phyloP scores from a whole-genome alignment of 2,797 vertebrate genomes.

The Potorous gilbertii region DNA sequence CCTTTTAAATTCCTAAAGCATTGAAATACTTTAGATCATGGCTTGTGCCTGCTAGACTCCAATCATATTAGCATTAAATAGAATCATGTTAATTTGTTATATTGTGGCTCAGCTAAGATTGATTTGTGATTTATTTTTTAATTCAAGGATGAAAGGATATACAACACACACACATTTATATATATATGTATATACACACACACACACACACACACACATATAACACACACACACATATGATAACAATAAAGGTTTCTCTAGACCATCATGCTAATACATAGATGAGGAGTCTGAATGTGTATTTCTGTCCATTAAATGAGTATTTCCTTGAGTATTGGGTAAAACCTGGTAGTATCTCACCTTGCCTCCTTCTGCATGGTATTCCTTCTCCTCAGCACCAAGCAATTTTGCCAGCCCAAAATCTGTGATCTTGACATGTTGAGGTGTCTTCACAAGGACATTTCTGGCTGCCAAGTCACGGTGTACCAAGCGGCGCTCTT shows the following conservation, averaged over 20 bases:
- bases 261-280: background rate
- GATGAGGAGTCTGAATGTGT: background rate
- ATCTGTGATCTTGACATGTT: slow-evolving; percentile 96
- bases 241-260: background rate
- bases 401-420: slow-evolving; percentile 95
- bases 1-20: background rate
- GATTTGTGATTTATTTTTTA: background rate
- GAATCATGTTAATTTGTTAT: background rate
- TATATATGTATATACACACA: too few species aligned
- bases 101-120: background rate
- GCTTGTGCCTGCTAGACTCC: background rate
- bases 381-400: slow-evolving; percentile 92
- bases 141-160: too few species aligned
- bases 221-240: background rate
- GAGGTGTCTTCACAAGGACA: slow-evolving; percentile 93
- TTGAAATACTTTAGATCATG: background rate
- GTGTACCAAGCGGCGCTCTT: slow-evolving; percentile 94
- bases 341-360: slow-evolving; percentile 76
- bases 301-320: background rate
- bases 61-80: background rate
- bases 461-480: slow-evolving; percentile 96
- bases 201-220: too few species aligned
- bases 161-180: too few species aligned
- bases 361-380: slow-evolving; percentile 94
- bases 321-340: background rate